A percentile compares a stretch with the other conserved stretches of the same genome.
Conservation (phyloP, 2,113 vertebrate genomes). For the Tachuris rubrigastra region DNA sequence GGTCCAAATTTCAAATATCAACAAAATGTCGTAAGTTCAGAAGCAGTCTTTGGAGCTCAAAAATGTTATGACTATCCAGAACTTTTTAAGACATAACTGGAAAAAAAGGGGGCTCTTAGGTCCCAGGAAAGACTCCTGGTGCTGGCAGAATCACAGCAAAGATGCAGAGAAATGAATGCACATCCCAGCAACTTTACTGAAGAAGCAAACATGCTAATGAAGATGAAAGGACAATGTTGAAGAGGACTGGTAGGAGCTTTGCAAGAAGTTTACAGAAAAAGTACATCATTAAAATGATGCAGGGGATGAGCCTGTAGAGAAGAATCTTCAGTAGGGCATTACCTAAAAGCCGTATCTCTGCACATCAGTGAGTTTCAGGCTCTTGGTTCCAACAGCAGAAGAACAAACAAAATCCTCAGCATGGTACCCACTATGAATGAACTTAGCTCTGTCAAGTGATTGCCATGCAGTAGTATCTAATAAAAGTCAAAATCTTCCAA, state of each 20-base stretch:
- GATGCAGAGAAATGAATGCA: background rate
- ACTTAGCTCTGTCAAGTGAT: background rate
- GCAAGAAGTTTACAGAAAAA: background rate
- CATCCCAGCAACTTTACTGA: background rate
- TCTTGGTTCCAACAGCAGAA: background rate
- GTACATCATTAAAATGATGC: background rate
- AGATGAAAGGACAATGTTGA: background rate
- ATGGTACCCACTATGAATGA: background rate
- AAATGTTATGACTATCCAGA: background rate
- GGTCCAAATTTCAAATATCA: background rate
- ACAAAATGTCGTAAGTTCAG: background rate
- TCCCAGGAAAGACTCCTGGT: background rate
- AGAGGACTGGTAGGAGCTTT: background rate
- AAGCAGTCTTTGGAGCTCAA: background rate
- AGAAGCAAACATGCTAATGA: background rate
- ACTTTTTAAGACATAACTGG: background rate
- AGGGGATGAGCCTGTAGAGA: background rate
- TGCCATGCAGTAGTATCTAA: background rate
- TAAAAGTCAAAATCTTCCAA: background rate
- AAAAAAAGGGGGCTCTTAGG: background rate
- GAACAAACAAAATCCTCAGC: background rate
- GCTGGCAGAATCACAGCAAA: background rate
- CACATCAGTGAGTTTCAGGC: background rate
- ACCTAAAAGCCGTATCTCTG: background rate
- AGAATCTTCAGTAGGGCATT: background rate